Evolutionary conservation across 2,113 vertebrate species (phyloP).

Genomic region (Dromiciops gliroides): DNA sequence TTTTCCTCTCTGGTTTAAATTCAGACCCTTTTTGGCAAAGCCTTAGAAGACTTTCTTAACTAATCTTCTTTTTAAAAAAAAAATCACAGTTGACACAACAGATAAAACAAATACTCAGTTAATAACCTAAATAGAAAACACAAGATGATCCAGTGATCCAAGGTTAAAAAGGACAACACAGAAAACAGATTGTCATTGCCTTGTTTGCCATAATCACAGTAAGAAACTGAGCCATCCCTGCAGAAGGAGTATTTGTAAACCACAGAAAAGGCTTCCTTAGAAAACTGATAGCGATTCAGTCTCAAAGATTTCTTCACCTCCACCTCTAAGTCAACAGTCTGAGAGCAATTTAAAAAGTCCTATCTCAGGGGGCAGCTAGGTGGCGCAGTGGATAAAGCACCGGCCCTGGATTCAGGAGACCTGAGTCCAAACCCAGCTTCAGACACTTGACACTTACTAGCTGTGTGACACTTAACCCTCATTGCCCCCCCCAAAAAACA

Average conservation of each 20-base stretch:
- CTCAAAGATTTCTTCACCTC: constrained; percentile 20
- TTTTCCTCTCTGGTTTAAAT: constrained; percentile 64
- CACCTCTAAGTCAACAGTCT: neutral
- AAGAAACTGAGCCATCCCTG: neutral
- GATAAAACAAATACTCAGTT: constrained; percentile 49
- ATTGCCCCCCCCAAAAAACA: too few species aligned
- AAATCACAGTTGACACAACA: constrained; percentile 54
- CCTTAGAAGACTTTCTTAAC: constrained; percentile 38
- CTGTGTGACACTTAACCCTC: too few species aligned
- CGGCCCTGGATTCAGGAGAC: too few species aligned
- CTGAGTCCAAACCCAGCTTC: too few species aligned
- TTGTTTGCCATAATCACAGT: constrained; percentile 58
- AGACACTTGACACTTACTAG: too few species aligned
- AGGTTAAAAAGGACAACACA: neutral
- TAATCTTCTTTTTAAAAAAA: constrained; percentile 44
- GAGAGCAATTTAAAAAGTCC: constrained; percentile 22
- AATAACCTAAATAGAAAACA: constrained; percentile 33
- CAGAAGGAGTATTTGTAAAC: constrained; percentile 11
- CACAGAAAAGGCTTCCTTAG: neutral
- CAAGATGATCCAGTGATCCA: constrained; percentile 61
- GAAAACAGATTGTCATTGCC: constrained; percentile 56
- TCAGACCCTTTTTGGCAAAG: constrained; percentile 51
- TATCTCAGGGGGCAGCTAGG: too few species aligned
- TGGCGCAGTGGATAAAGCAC: too few species aligned
- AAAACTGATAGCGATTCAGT: neutral